Conservation (phyloP, 2,888 invertebrate species). For the Gymnocheta viridis region DNA sequence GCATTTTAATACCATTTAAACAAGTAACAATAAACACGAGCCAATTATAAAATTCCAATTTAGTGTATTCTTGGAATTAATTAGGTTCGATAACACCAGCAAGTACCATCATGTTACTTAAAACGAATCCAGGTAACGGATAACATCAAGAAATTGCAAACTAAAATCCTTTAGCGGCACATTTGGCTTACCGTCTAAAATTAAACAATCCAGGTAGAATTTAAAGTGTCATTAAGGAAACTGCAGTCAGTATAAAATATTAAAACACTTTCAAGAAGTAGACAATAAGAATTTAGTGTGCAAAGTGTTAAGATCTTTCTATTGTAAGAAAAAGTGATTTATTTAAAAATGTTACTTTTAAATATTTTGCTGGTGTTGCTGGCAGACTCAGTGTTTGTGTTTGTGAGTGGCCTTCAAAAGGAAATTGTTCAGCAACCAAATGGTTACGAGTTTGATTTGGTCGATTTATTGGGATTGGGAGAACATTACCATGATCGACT, state of each 20-base stretch:
- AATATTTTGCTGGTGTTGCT: neutral
- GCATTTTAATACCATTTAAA: too few relatives aligned
- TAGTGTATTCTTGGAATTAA: constrained; percentile 6
- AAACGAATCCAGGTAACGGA: neutral
- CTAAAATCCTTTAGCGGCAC: neutral
- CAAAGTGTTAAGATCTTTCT: constrained; percentile 17
- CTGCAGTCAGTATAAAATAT: constrained; percentile 2
- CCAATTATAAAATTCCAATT: neutral
- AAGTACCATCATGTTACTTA: too few relatives aligned
- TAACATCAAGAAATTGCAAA: neutral
- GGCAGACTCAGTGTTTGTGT: neutral
- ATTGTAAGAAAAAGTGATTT: neutral
- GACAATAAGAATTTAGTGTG: neutral
- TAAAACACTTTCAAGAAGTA: neutral
- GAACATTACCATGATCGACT: constrained; percentile 86
- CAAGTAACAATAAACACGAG: too few relatives aligned
- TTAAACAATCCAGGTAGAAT: constrained; percentile 28
- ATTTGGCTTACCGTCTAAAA: neutral
- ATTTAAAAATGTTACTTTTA: neutral
- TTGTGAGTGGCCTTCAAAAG: neutral
- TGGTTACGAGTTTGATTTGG: constrained; percentile 84
- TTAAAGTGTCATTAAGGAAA: neutral
- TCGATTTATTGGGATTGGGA: constrained; percentile 92
- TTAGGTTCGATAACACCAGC: neutral
- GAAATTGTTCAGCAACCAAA: constrained; percentile 26